A percentile compares a stretch with the other conserved stretches of the same genome.
These are phyloP conservation scores for Eucera pruinosa DNA, from an alignment of 2,888 invertebrate species.

Conservation along the genomic window DNA sequence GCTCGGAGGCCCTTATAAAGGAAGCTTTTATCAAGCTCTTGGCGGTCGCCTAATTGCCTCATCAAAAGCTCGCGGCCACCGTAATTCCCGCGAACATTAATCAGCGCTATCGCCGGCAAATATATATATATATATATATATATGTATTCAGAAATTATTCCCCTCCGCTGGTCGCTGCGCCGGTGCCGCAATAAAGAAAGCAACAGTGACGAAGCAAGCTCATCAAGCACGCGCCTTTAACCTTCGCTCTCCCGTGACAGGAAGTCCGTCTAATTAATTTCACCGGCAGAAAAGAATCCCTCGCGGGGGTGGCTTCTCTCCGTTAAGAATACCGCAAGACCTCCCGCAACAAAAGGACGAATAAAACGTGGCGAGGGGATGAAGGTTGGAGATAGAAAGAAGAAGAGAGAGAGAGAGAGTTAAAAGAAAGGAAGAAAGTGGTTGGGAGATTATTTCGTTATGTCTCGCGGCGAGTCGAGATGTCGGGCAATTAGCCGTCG, in stretches of 20 bases:
- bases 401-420: too few relatives aligned
- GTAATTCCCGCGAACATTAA: slow-evolving; percentile 39
- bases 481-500: slow-evolving; percentile 76
- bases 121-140: too few relatives aligned
- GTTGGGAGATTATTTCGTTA: slow-evolving; percentile 75
- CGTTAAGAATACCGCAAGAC: slow-evolving; percentile 60
- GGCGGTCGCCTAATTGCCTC: slow-evolving; percentile 39
- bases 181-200: slow-evolving; percentile 28
- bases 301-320: slow-evolving; percentile 61
- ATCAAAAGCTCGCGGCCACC: slow-evolving; percentile 20
- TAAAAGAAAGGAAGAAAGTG: slow-evolving; percentile 5
- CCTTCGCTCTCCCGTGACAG: slow-evolving; percentile 58
- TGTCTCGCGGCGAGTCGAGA: slow-evolving; percentile 69
- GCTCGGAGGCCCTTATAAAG: slow-evolving; percentile 4
- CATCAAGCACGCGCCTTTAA: slow-evolving; percentile 61
- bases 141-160: slow-evolving; percentile 41
- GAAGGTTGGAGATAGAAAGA: too few relatives aligned
- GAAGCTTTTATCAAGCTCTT: slow-evolving; percentile 35
- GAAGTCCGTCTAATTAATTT: slow-evolving; percentile 73
- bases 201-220: slow-evolving; percentile 62
- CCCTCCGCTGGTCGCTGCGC: neutral
- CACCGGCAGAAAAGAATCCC: slow-evolving; percentile 62
- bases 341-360: slow-evolving; percentile 36
- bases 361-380: slow-evolving; percentile 7
- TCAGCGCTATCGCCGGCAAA: slow-evolving; percentile 45